Evolutionary conservation across 2,888 invertebrate genomes (phyloP).

Genomic region (Margaritifera margaritifera): DNA sequence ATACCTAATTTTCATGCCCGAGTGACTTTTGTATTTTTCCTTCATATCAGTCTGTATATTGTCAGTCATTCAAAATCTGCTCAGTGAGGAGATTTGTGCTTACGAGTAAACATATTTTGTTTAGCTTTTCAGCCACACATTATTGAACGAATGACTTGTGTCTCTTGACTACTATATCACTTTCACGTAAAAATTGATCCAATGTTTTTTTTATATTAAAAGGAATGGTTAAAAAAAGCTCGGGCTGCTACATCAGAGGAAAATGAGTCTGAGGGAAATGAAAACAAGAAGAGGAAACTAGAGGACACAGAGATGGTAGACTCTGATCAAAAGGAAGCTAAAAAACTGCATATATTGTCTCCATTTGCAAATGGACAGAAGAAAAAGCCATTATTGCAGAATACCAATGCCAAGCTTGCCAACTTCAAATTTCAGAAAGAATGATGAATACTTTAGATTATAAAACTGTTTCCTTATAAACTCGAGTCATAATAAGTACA

Average conservation of each 20-base stretch:
- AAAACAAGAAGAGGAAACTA: constrained; percentile 44
- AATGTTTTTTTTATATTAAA: constrained; percentile 9
- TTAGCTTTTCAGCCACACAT: too few species aligned
- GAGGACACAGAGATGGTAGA: constrained; percentile 25
- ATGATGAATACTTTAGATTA: neutral
- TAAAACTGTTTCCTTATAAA: too few species aligned
- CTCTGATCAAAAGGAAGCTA: constrained; percentile 22
- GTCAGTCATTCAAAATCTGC: too few species aligned
- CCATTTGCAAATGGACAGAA: constrained; percentile 6
- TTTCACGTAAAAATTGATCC: too few species aligned
- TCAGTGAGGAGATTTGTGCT: too few species aligned
- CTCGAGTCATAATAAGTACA: too few species aligned
- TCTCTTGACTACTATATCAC: neutral
- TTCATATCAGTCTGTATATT: too few species aligned
- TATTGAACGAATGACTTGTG: neutral
- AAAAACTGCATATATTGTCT: constrained; percentile 26
- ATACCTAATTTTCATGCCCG: too few species aligned
- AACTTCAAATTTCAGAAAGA: constrained; percentile 56
- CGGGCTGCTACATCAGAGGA: constrained; percentile 34
- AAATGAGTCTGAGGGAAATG: constrained; percentile 28
- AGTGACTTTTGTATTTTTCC: too few species aligned
- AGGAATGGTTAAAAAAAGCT: constrained; percentile 58
- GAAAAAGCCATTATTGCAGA: constrained; percentile 44
- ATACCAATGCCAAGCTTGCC: constrained; percentile 57
- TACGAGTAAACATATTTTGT: too few species aligned